These are phyloP conservation scores for Scomber japonicus DNA, from an alignment of 2,113 vertebrate species.

Conservation along the genomic window DNA sequence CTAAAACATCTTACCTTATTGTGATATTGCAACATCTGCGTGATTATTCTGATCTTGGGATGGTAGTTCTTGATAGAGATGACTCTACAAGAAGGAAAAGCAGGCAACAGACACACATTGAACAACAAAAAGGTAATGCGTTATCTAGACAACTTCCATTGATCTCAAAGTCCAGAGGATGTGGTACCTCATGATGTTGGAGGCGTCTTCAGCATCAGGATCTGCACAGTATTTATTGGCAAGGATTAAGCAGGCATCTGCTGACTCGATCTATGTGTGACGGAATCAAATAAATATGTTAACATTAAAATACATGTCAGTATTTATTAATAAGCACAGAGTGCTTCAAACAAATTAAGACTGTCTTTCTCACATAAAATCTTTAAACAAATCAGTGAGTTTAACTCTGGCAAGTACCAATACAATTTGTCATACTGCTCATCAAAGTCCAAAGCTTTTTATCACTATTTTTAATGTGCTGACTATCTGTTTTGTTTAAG, in stretches of 20 bases:
- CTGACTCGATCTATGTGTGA: conserved; percentile 93
- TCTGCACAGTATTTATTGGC: conserved; percentile 99
- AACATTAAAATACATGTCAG: not conserved
- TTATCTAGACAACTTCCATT: not conserved
- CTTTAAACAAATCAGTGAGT: not conserved
- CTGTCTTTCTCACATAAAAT: not conserved
- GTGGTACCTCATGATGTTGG: conserved; percentile 98
- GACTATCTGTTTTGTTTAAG: not conserved
- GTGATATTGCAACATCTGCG: conserved; percentile 99
- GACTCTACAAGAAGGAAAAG: conserved; percentile 86
- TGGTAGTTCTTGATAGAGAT: conserved; percentile 99
- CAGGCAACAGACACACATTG: not conserved
- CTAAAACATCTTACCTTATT: conserved; percentile 90
- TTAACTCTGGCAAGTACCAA: not conserved
- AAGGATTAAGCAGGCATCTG: conserved; percentile 97
- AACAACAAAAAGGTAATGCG: not conserved
- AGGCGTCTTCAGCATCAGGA: conserved; percentile 98
- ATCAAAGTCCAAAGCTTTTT: not conserved
- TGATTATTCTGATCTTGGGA: conserved; percentile 99
- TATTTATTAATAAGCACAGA: not conserved
- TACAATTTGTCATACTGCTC: not conserved
- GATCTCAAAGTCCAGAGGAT: not conserved
- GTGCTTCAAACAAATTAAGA: too few relatives aligned
- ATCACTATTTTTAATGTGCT: not conserved
- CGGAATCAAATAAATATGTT: conserved; percentile 28